Percentiles rank a stretch among this genome's conserved stretches.
phyloP scores from a whole-genome alignment of 2,113 vertebrate species.

The Anguilla rostrata region DNA sequence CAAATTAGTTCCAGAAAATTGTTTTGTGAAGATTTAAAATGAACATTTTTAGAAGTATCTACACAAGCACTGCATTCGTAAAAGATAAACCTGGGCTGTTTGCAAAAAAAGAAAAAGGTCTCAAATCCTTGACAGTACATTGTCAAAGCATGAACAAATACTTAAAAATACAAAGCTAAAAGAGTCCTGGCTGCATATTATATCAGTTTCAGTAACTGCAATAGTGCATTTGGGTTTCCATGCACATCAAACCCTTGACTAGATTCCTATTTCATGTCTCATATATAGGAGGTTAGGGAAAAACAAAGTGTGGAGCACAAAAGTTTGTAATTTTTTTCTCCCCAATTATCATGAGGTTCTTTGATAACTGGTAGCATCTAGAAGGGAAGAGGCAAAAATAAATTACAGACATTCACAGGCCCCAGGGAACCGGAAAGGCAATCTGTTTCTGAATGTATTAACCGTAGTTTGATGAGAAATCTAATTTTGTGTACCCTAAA shows the following conservation, averaged over 20 bases:
- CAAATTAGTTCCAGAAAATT: too few species aligned
- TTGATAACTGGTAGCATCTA: neutral
- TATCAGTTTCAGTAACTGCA: neutral
- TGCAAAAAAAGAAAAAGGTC: too few species aligned
- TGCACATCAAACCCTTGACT: neutral
- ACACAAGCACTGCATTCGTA: too few species aligned
- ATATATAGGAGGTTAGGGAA: neutral
- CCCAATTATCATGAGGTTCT: neutral
- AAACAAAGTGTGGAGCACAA: neutral
- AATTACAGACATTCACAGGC: neutral
- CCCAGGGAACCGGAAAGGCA: neutral
- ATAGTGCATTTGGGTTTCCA: neutral
- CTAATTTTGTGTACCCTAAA: neutral
- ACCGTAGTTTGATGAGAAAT: conserved; percentile 20
- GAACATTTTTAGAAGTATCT: too few species aligned
- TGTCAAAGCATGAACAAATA: too few species aligned
- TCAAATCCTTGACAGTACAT: too few species aligned
- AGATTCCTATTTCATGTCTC: neutral
- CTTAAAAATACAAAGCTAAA: too few species aligned
- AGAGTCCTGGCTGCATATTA: too few species aligned
- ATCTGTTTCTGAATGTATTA: conserved; percentile 20
- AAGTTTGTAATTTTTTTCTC: neutral
- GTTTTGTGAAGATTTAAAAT: too few species aligned
- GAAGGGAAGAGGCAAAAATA: conserved; percentile 9
- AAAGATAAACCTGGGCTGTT: too few species aligned